Base-by-base conservation (phyloP, 2,888 invertebrate genomes). In the Mesopsocus fuscifrons region DNA sequence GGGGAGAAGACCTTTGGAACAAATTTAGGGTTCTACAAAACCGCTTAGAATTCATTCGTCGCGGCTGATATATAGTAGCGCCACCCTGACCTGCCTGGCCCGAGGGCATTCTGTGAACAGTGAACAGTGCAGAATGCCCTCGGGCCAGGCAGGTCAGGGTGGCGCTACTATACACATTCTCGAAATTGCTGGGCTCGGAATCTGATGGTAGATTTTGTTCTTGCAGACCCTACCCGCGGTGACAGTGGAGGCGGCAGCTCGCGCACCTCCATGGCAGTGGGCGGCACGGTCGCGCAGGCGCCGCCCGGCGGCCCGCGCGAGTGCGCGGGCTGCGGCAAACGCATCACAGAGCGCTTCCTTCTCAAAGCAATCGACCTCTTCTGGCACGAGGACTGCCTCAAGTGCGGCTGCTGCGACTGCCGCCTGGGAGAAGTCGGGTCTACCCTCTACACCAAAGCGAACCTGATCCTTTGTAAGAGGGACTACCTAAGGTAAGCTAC, bases 381-480 rank as follows among this genome's bases (percentile, higher is more conserved):
- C 57, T 95, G 95, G 94, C 95, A 95, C 62, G 95, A 95, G 62
- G 94, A 95, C 66, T 95, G 95, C 61, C 74, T 95, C 47, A 95
- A 94, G 63, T 91, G 91, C 60, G 88, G 89, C 53, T 94, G 94
- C 66, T 95, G 95, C 63, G 91, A 94, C 65, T 94, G 94, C 60
- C 73, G 94, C 43, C 74, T 95, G 45, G 95, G 94, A 16, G 94
- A 95, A 62, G 92, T 94, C 41, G 95, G 95, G 17, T 87, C 88
- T 49, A 89, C 92, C 30, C 73, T 95, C 42, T 95, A 89, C 65
- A 88, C 89, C 41, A 85, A 91, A 60, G 92, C 92, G 49, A 91
- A 94, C 62, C 75, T 94, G 51, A 87, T 94, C 58, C 74, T 95
- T 46, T 95, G 94, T 72, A 84, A 89, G 64, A 71, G 92, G 59